Conservation (phyloP, 53 echinoderm and acorn worm species). For the Antedon mediterranea region DNA sequence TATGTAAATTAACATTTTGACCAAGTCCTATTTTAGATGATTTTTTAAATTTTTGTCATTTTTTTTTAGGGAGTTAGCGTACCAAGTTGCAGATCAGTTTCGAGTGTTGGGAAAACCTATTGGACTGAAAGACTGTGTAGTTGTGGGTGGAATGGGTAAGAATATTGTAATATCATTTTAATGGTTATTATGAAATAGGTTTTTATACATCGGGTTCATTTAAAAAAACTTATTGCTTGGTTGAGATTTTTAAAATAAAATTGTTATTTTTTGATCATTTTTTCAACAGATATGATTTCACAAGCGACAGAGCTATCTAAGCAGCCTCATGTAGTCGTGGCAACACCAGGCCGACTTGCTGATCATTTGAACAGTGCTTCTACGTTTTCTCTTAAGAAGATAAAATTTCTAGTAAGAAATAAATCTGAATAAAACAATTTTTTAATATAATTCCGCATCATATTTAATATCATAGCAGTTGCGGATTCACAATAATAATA, state of each 20-base stretch:
- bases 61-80: constrained; percentile 48
- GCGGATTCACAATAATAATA: no score
- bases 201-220: no score
- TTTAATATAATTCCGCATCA: no score
- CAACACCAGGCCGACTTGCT: constrained; percentile 85
- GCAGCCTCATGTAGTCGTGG: constrained; percentile 73
- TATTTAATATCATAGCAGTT: no score
- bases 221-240: no score
- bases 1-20: no score
- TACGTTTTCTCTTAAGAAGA: constrained; percentile 54
- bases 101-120: constrained; percentile 74
- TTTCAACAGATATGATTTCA: constrained; percentile 59
- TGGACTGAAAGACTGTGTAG: constrained; percentile 56
- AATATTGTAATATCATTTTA: neutral
- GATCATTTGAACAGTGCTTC: constrained; percentile 75
- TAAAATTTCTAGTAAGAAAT: constrained; percentile 63
- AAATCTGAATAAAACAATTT: no score
- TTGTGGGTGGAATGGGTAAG: constrained; percentile 83
- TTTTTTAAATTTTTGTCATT: no score
- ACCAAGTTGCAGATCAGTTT: constrained; percentile 86
- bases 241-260: neutral
- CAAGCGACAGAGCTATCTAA: constrained; percentile 56
- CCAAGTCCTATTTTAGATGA: no score
- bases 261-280: neutral
- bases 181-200: no score